Evolutionary conservation across 37 sponge, comb jelly and placozoan species (phyloP).

Genomic region (Dysidea cf. avara): DNA sequence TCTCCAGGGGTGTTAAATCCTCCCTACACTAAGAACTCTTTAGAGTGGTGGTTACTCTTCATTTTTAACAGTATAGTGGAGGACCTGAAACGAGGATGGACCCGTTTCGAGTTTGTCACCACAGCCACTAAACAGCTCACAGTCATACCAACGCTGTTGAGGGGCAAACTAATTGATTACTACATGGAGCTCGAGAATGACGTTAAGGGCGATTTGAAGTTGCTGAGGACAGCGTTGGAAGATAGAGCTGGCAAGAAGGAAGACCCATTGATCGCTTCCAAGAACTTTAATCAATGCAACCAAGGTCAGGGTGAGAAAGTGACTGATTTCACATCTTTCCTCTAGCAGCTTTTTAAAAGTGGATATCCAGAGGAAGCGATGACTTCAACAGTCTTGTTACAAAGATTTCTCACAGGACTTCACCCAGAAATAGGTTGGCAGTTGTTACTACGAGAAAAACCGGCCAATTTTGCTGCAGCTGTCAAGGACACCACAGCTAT

Average conservation of each 20-base stretch:
- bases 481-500: constrained; percentile 12
- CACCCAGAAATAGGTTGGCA: constrained; percentile 17
- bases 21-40: too few relatives aligned
- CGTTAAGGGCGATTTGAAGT: constrained; percentile 12
- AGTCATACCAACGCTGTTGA: constrained; percentile 25
- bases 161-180: constrained; percentile 29
- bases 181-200: constrained; percentile 15
- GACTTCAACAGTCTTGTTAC: constrained; percentile 22
- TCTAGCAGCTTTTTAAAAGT: too few relatives aligned
- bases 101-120: constrained; percentile 29
- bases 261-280: too few relatives aligned
- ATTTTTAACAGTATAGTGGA: too few relatives aligned
- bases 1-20: too few relatives aligned
- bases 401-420: constrained; percentile 28
- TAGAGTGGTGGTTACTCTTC: too few relatives aligned
- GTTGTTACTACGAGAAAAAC: constrained; percentile 10
- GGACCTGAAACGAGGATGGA: constrained; percentile 22
- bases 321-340: too few relatives aligned
- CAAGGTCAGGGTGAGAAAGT: too few relatives aligned
- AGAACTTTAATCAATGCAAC: too few relatives aligned
- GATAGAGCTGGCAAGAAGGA: too few relatives aligned
- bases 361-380: too few relatives aligned
- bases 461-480: constrained; percentile 20
- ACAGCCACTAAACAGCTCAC: constrained; percentile 31
- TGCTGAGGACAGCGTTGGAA: constrained; percentile 7